phyloP scores from a whole-genome alignment of 2,113 vertebrate genomes.

The Acanthisitta chloris region DNA sequence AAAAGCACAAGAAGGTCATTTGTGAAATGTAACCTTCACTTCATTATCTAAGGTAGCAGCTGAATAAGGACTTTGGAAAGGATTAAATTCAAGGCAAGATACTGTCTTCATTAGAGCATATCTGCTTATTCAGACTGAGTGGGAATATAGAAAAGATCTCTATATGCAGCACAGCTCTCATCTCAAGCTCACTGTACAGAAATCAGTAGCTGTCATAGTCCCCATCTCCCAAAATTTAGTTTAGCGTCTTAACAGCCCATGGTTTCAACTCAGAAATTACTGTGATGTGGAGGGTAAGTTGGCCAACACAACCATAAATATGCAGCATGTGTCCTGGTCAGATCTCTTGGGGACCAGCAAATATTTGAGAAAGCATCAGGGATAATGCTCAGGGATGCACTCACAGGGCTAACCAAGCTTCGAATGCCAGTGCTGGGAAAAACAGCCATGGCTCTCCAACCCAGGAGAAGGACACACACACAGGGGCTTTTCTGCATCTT shows the following conservation, averaged over 20 bases:
- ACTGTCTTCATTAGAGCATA: conserved; percentile 11
- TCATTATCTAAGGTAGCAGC: conserved; percentile 47
- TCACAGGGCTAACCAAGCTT: background rate
- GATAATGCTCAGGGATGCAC: background rate
- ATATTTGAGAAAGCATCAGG: background rate
- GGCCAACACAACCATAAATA: background rate
- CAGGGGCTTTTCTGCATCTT: background rate
- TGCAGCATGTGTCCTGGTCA: background rate
- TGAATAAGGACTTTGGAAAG: conserved; percentile 34
- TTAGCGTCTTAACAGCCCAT: background rate
- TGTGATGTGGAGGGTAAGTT: background rate
- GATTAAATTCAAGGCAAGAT: conserved; percentile 38
- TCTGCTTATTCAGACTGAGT: background rate
- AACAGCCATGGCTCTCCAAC: background rate
- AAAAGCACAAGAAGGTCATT: conserved; percentile 16
- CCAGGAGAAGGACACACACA: background rate
- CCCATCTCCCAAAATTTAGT: background rate
- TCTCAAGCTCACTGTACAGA: background rate
- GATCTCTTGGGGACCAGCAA: background rate
- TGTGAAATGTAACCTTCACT: conserved; percentile 27
- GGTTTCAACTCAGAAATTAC: background rate
- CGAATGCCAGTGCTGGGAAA: background rate
- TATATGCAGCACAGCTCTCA: background rate
- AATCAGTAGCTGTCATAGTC: background rate
- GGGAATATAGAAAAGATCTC: background rate